phyloP scores from a whole-genome alignment of 2,888 invertebrate genomes.

The Athetis lepigone region DNA sequence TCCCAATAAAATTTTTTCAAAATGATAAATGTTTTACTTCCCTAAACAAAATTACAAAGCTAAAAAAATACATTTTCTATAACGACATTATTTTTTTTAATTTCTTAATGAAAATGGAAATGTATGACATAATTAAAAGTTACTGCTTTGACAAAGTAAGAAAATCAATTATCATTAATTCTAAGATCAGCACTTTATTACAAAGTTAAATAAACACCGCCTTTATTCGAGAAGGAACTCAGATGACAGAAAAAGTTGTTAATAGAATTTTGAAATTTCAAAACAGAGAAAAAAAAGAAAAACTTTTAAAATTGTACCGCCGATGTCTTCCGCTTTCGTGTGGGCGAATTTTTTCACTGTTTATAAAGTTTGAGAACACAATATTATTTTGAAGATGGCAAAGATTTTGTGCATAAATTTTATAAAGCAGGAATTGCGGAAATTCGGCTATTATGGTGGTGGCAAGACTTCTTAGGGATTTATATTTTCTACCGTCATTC shows the following conservation, averaged over 20 bases:
- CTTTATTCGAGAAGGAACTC: constrained; percentile 5
- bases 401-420: constrained; percentile 32
- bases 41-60: too few relatives aligned
- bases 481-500: too few relatives aligned
- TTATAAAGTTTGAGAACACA: constrained; percentile 34
- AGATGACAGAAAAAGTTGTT: constrained; percentile 40
- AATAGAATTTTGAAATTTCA: constrained; percentile 52
- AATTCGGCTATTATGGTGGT: background rate
- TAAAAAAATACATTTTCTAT: too few relatives aligned
- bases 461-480: background rate
- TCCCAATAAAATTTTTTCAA: too few relatives aligned
- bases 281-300: constrained; percentile 29
- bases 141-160: background rate
- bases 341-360: constrained; percentile 34
- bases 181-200: constrained; percentile 12
- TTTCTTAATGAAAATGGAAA: too few relatives aligned
- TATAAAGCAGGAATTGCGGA: background rate
- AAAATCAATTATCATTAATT: background rate
- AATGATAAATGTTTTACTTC: too few relatives aligned
- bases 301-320: constrained; percentile 45
- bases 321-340: constrained; percentile 33
- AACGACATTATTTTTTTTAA: too few relatives aligned
- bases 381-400: constrained; percentile 37
- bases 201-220: constrained; percentile 35
- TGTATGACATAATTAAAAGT: too few relatives aligned